Percentiles rank a stretch among this genome's conserved stretches.
Evolutionary conservation across 2,888 invertebrate species (phyloP).

Genomic region (Platypus cylindrus): DNA sequence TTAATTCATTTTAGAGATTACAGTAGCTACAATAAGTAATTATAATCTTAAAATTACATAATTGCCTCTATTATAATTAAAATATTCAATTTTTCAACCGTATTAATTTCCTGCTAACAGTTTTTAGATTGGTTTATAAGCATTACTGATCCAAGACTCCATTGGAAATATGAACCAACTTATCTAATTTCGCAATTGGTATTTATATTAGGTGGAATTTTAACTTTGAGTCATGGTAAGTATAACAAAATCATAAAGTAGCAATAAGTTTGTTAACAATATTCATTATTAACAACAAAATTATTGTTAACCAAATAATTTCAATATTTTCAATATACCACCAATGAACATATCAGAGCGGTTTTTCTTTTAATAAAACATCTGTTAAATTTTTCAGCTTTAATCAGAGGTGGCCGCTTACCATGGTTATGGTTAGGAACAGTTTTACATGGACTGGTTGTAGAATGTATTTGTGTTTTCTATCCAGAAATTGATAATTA

Average conservation of each 20-base stretch:
- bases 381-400: constrained; percentile 38
- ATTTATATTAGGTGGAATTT: constrained; percentile 45
- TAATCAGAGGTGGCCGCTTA: constrained; percentile 57
- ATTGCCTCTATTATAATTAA: too few species aligned
- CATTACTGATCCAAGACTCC: constrained; percentile 39
- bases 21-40: neutral
- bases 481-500: constrained; percentile 68
- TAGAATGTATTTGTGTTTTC: constrained; percentile 57
- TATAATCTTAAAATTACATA: too few species aligned
- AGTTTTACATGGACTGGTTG: constrained; percentile 57
- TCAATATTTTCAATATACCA: neutral
- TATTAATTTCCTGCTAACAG: constrained; percentile 29
- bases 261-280: too few species aligned
- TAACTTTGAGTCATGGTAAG: constrained; percentile 57
- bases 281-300: too few species aligned
- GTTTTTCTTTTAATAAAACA: neutral
- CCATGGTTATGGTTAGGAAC: constrained; percentile 62
- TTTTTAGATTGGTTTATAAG: constrained; percentile 50
- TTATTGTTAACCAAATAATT: neutral
- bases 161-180: constrained; percentile 55
- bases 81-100: too few species aligned
- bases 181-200: constrained; percentile 50
- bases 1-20: neutral
- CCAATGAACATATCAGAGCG: too few species aligned
- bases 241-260: neutral